Conservation (phyloP, 2,888 invertebrate species). For the Philhelius pedissequus region DNA sequence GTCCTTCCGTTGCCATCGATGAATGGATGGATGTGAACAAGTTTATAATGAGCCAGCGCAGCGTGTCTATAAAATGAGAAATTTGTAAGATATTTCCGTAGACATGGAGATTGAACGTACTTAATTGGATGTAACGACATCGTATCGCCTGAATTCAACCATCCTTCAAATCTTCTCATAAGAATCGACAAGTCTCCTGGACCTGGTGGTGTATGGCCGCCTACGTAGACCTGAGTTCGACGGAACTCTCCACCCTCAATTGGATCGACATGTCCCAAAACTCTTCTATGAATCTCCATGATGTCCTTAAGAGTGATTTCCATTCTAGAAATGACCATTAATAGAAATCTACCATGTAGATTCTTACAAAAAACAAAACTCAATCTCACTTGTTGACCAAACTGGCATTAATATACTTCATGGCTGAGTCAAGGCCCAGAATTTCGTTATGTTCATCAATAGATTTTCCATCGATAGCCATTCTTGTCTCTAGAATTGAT, state of each 20-base stretch:
- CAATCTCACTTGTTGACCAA: conserved; percentile 82
- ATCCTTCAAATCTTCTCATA: conserved; percentile 93
- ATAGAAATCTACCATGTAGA: not conserved
- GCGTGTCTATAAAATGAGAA: conserved; percentile 85
- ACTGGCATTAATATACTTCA: conserved; percentile 94
- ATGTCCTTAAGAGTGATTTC: conserved; percentile 92
- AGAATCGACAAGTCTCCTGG: conserved; percentile 89
- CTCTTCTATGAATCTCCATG: conserved; percentile 93
- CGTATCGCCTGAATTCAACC: conserved; percentile 95
- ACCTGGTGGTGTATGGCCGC: conserved; percentile 95
- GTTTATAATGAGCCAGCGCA: conserved; percentile 96
- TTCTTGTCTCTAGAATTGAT: conserved; percentile 93
- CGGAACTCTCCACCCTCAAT: conserved; percentile 93
- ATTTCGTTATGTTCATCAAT: conserved; percentile 98
- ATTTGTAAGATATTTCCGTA: not conserved
- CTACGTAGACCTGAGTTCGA: conserved; percentile 94
- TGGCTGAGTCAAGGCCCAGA: conserved; percentile 94
- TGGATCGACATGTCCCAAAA: conserved; percentile 97
- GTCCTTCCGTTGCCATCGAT: conserved; percentile 98
- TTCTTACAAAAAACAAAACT: not conserved
- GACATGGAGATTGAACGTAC: conserved; percentile 74
- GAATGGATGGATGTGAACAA: conserved; percentile 98
- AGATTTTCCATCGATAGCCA: conserved; percentile 93
- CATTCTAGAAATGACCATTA: conserved; percentile 79
- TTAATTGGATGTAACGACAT: conserved; percentile 92